Percentiles rank a stretch among this genome's conserved stretches.
phyloP scores from a whole-genome alignment of 2,113 vertebrate species.

The Condylura cristata region DNA sequence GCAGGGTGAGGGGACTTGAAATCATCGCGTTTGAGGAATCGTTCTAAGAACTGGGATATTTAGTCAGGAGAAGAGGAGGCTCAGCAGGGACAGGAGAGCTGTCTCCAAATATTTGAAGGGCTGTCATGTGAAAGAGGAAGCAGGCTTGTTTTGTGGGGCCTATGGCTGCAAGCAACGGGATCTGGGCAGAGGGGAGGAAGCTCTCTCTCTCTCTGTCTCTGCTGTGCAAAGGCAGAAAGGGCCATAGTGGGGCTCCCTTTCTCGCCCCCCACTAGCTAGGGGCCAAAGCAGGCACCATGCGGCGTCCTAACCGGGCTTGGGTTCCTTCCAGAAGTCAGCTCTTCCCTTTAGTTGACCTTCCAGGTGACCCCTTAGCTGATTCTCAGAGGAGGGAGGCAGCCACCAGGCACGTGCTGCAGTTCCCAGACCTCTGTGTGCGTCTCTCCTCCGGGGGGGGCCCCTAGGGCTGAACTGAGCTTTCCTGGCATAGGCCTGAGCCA shows the following conservation, averaged over 20 bases:
- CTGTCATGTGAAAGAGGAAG: slow-evolving; percentile 61
- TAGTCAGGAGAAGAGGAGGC: slow-evolving; percentile 69
- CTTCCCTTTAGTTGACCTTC: not conserved
- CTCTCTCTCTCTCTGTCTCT: too few relatives aligned
- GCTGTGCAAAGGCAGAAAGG: not conserved
- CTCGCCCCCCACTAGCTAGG: not conserved
- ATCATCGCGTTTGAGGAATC: not conserved
- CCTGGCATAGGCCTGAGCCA: not conserved
- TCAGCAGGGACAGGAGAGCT: slow-evolving; percentile 55
- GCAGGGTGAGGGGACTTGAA: slow-evolving; percentile 35
- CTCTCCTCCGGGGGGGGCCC: not conserved
- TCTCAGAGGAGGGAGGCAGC: not conserved
- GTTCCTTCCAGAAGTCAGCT: not conserved
- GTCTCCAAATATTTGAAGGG: slow-evolving; percentile 78
- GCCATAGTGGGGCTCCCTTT: not conserved
- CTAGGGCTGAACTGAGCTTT: not conserved
- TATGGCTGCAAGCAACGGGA: not conserved
- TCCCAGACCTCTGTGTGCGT: not conserved
- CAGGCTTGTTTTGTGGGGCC: slow-evolving; percentile 23
- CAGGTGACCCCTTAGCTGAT: not conserved
- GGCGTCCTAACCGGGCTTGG: not conserved
- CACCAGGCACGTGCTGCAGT: not conserved
- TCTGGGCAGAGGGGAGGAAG: slow-evolving; percentile 20
- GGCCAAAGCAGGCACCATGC: not conserved
- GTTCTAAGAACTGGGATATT: slow-evolving; percentile 53